A percentile compares a stretch with the other conserved stretches of the same genome.
Conservation (phyloP, 2,888 invertebrate species). For the Lasioglossum oenotherae region DNA sequence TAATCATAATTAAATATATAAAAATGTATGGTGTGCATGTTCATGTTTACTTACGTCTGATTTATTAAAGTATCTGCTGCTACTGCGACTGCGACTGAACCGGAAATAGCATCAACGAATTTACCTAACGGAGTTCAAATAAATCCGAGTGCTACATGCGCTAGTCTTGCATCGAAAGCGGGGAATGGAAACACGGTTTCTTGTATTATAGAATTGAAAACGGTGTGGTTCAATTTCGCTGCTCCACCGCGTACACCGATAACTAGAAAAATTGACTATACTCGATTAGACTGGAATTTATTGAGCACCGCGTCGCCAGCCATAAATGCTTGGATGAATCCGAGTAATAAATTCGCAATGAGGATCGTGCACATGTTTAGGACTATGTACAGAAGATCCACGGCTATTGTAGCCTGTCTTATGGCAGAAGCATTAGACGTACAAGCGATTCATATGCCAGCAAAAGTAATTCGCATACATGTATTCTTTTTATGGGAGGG, state of each 20-base stretch:
- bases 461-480: slow-evolving; percentile 87
- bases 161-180: slow-evolving; percentile 85
- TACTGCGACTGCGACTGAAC: slow-evolving; percentile 63
- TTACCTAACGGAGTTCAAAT: slow-evolving; percentile 83
- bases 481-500: not conserved
- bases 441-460: slow-evolving; percentile 92
- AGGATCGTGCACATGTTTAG: slow-evolving; percentile 92
- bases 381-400: slow-evolving; percentile 91
- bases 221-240: slow-evolving; percentile 99
- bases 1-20: slow-evolving; percentile 15
- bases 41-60: slow-evolving; percentile 14
- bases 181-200: slow-evolving; percentile 91
- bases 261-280: slow-evolving; percentile 97
- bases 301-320: slow-evolving; percentile 98
- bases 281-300: slow-evolving; percentile 97
- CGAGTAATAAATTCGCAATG: slow-evolving; percentile 95
- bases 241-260: slow-evolving; percentile 98
- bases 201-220: slow-evolving; percentile 94
- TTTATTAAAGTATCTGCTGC: slow-evolving; percentile 57
- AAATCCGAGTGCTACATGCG: slow-evolving; percentile 74
- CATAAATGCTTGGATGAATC: slow-evolving; percentile 99
- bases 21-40: not conserved
- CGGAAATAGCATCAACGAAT: slow-evolving; percentile 67
- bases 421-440: slow-evolving; percentile 98
- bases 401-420: slow-evolving; percentile 95